Evolutionary conservation across 2,113 vertebrate genomes (phyloP).

Genomic region (Australoheros scitulus): DNA sequence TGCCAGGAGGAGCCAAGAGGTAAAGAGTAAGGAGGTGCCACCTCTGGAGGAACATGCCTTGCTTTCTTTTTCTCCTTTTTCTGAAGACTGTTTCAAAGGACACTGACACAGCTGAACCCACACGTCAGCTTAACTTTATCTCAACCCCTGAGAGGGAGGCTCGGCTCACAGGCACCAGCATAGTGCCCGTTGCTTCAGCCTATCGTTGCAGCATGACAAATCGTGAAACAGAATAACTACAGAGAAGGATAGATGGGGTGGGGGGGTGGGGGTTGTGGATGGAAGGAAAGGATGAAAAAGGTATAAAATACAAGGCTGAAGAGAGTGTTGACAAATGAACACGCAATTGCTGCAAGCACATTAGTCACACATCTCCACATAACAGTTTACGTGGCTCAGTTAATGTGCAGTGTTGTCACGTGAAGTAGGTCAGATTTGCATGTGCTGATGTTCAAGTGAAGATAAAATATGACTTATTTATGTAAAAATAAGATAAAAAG

Average conservation of each 20-base stretch:
- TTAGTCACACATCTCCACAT: slow-evolving; percentile 5
- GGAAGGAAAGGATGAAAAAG: slow-evolving; percentile 1
- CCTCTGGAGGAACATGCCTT: slow-evolving; percentile 43
- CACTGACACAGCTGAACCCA: slow-evolving; percentile 61
- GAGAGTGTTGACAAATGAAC: neutral
- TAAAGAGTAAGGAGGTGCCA: slow-evolving; percentile 32
- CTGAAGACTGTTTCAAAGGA: slow-evolving; percentile 47
- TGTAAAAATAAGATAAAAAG: neutral
- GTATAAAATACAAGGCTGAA: neutral
- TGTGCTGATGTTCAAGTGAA: neutral
- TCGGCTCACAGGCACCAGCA: slow-evolving; percentile 57
- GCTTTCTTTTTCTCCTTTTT: slow-evolving; percentile 2
- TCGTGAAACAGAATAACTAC: slow-evolving; percentile 46
- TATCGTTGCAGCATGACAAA: slow-evolving; percentile 64
- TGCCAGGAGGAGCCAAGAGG: slow-evolving; percentile 26
- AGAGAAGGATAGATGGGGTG: neutral
- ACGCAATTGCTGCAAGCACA: neutral
- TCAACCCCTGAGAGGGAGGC: slow-evolving; percentile 57
- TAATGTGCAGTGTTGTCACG: neutral
- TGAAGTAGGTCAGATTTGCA: slow-evolving; percentile 3
- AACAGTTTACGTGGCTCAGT: neutral
- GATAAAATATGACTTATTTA: neutral
- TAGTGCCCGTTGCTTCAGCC: slow-evolving; percentile 52
- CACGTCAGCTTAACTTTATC: slow-evolving; percentile 71
- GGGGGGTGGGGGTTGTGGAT: neutral